Conservation (phyloP, 2,888 invertebrate species). For the Gymnoscelis rufifasciata region DNA sequence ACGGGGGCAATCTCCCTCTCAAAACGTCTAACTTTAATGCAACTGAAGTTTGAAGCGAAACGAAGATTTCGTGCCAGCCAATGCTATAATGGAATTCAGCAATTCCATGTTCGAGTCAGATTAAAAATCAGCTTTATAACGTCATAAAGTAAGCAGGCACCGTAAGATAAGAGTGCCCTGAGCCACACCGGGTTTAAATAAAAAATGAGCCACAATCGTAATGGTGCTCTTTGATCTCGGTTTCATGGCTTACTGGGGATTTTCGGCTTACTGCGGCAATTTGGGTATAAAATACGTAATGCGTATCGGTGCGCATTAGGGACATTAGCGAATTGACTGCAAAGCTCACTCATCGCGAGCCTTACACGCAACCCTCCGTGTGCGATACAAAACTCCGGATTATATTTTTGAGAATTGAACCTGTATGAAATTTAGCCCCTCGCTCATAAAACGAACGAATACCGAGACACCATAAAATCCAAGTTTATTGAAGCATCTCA, state of each 20-base stretch:
- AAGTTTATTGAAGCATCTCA: conserved; percentile 71
- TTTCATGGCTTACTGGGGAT: conserved; percentile 73
- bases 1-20: background rate
- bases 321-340: conserved; percentile 69
- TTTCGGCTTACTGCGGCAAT: conserved; percentile 65
- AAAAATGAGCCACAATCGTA: conserved; percentile 79
- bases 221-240: conserved; percentile 76
- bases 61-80: background rate
- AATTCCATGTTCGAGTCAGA: conserved; percentile 64
- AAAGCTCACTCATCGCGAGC: conserved; percentile 17
- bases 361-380: conserved; percentile 9
- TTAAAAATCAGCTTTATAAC: conserved; percentile 79
- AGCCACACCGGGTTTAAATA: conserved; percentile 63
- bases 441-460: conserved; percentile 55
- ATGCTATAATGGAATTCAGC: conserved; percentile 45
- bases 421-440: conserved; percentile 40
- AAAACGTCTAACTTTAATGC: background rate
- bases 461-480: conserved; percentile 67
- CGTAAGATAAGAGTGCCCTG: conserved; percentile 72
- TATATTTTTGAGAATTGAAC: conserved; percentile 28
- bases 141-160: conserved; percentile 70
- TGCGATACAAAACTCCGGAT: conserved; percentile 22
- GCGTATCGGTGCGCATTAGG: conserved; percentile 65
- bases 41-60: background rate
- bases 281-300: conserved; percentile 73